Conservation (phyloP, 2,888 invertebrate genomes). For the Oasisia sp. region DNA sequence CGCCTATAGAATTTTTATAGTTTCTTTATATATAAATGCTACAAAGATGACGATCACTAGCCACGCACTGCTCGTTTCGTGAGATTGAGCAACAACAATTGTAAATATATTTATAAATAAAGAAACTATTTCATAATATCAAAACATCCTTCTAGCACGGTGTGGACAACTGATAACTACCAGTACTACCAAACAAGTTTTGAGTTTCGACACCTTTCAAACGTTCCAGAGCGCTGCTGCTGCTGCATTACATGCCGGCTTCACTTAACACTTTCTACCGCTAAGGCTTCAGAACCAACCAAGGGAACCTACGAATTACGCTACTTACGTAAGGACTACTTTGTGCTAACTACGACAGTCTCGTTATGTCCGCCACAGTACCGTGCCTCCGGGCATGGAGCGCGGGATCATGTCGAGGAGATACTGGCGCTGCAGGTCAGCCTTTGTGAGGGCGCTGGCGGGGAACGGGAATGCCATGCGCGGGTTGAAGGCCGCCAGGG, state of each 20-base stretch:
- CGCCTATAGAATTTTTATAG: background rate
- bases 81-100: constrained; percentile 17
- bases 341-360: background rate
- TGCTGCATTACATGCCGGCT: background rate
- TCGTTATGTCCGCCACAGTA: background rate
- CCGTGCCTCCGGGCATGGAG: constrained; percentile 31
- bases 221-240: background rate
- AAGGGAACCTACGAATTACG: background rate
- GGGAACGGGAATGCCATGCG: constrained; percentile 54
- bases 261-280: background rate
- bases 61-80: background rate
- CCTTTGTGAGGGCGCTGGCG: constrained; percentile 35
- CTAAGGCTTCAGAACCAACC: constrained; percentile 7
- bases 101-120: constrained; percentile 7
- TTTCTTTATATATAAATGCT: constrained; percentile 13
- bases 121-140: constrained; percentile 6
- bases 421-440: constrained; percentile 85
- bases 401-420: constrained; percentile 88
- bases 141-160: background rate
- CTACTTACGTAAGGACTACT: background rate
- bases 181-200: background rate
- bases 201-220: background rate
- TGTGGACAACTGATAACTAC: background rate
- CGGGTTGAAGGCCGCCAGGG: constrained; percentile 52
- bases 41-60: background rate